Evolutionary conservation across 2,797 vertebrate genomes (phyloP).

Genomic region (Rhinatrema bivittatum): DNA sequence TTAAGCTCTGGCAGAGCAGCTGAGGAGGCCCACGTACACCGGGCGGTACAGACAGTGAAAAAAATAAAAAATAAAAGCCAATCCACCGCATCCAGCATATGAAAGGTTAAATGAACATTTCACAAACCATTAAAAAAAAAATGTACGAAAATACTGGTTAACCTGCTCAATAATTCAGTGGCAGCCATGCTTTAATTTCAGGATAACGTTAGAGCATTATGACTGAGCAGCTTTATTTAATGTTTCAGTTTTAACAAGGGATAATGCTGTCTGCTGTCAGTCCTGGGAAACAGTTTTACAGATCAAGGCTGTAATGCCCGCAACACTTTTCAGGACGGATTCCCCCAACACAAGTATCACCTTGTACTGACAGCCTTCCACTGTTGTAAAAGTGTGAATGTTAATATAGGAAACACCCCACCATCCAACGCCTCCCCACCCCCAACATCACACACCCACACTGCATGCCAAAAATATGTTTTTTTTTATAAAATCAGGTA

Average conservation of each 20-base stretch:
- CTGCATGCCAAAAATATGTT: too few species aligned
- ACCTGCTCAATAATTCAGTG: slow-evolving; percentile 49
- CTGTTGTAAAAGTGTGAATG: too few species aligned
- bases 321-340: slow-evolving; percentile 22
- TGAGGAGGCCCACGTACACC: too few species aligned
- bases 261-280: slow-evolving; percentile 30
- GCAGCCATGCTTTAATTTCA: slow-evolving; percentile 55
- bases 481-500: too few species aligned
- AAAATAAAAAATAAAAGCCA: too few species aligned
- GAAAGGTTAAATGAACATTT: slow-evolving; percentile 32
- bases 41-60: too few species aligned
- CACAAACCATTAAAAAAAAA: slow-evolving; percentile 29
- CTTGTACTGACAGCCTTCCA: too few species aligned
- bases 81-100: slow-evolving; percentile 17
- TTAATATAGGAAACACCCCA: too few species aligned
- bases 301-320: slow-evolving; percentile 5
- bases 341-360: too few species aligned
- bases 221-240: slow-evolving; percentile 52
- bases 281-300: slow-evolving; percentile 40
- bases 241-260: slow-evolving; percentile 47
- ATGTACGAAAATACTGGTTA: slow-evolving; percentile 46
- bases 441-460: too few species aligned
- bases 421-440: too few species aligned
- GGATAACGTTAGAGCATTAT: slow-evolving; percentile 48
- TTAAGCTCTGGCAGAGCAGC: background rate